These are phyloP conservation scores for Pseudochirops corinnae DNA, from an alignment of 2,797 vertebrate genomes.

Conservation along the genomic window DNA sequence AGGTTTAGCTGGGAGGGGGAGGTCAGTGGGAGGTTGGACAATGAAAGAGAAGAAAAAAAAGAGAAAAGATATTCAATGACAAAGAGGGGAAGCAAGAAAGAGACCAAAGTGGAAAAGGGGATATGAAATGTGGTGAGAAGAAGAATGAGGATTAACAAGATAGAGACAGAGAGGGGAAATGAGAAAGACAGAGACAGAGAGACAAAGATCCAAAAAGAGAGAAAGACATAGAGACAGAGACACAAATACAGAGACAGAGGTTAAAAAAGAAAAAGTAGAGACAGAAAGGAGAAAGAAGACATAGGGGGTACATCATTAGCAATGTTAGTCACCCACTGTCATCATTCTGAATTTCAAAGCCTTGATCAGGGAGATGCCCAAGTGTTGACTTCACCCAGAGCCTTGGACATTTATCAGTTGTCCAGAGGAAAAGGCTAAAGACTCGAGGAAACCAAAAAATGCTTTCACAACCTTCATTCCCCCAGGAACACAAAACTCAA, in stretches of 20 bases:
- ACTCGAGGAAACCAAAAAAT: constrained; percentile 75
- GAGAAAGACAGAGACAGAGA: neutral
- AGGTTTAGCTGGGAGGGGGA: neutral
- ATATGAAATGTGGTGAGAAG: neutral
- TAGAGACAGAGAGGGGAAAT: neutral
- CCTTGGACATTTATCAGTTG: constrained; percentile 82
- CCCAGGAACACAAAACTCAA: constrained; percentile 64
- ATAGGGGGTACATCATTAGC: constrained; percentile 70
- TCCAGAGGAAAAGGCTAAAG: constrained; percentile 81
- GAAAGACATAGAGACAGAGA: neutral
- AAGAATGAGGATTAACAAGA: neutral
- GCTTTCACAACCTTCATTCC: constrained; percentile 78
- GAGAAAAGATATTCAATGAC: neutral
- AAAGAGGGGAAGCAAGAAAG: neutral
- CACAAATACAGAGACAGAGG: neutral
- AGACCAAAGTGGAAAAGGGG: neutral
- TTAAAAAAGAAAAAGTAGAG: neutral
- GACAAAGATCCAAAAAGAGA: neutral
- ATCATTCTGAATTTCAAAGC: constrained; percentile 81
- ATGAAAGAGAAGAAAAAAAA: neutral
- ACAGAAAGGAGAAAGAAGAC: constrained; percentile 71
- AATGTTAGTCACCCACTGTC: constrained; percentile 63
- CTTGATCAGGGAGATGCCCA: constrained; percentile 83
- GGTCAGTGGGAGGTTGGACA: neutral
- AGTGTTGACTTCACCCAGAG: constrained; percentile 79